Percentiles rank a stretch among this genome's conserved stretches.
phyloP scores from a whole-genome alignment of 1,140 invertebrate genomes.

The Bombus pyrosoma region DNA sequence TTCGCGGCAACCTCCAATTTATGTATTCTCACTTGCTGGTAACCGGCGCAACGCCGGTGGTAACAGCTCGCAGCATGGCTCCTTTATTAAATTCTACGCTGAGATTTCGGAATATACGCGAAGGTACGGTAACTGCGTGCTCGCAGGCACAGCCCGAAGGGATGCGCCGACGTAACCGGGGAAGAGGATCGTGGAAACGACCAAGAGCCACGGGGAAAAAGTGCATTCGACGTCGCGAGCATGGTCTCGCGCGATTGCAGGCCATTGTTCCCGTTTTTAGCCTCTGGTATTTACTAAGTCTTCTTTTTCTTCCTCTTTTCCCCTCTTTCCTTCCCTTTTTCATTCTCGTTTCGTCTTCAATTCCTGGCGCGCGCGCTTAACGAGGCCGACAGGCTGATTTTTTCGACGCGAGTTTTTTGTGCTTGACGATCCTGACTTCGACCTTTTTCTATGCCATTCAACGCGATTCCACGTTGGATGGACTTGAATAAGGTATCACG shows the following conservation, averaged over 20 bases:
- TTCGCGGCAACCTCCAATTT: conserved; percentile 24
- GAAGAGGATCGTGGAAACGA: conserved; percentile 10
- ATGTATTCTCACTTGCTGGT: conserved; percentile 1
- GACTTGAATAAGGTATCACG: neutral
- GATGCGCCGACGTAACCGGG: neutral
- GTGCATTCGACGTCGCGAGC: conserved; percentile 29
- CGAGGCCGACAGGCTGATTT: conserved; percentile 48
- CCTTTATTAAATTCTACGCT: conserved; percentile 49
- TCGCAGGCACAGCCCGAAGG: neutral
- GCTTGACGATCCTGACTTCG: neutral
- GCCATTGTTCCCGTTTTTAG: conserved; percentile 55
- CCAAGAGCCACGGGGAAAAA: conserved; percentile 20
- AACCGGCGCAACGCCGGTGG: neutral
- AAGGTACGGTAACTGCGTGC: conserved; percentile 14
- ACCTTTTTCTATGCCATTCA: neutral
- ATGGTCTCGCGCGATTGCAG: conserved; percentile 28
- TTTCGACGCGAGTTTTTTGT: conserved; percentile 10
- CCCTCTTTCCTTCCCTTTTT: neutral
- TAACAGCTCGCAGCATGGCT: neutral
- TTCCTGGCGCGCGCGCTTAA: conserved; percentile 24
- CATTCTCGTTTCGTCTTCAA: conserved; percentile 3
- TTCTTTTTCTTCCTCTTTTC: conserved; percentile 13
- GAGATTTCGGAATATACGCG: conserved; percentile 22
- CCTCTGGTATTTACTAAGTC: conserved; percentile 34
- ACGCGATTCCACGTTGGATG: neutral